Base-by-base conservation (phyloP, 2,888 invertebrate species). In the Melanotus villosus region DNA sequence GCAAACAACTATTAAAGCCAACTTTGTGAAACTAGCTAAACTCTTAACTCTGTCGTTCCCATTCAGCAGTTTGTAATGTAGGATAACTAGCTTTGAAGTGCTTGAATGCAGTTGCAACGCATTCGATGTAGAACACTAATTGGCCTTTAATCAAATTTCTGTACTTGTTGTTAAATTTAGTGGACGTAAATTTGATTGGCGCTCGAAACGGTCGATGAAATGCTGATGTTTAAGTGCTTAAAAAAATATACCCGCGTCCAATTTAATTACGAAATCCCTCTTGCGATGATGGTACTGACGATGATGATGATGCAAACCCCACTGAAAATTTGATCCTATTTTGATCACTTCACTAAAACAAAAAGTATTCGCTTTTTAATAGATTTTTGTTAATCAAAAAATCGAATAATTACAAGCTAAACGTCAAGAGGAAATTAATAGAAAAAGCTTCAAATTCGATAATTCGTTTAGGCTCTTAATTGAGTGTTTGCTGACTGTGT, bases 61-160 rank as follows among this genome's bases (percentile, higher is more conserved):
- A 36, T 50, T 34, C 41, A 50, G 52, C 36, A 36, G 34, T 52
- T 62, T 52, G 30, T 18, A 45, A 16, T 21, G 36, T 14, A 18
- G 12, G 16, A 50, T 50, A 62, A 52, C 52, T 62, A 52, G 38
- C 62, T 50, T 62, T 62, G 21, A 52, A 50, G 52, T 62, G 38
- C 52, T 26, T 26, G 50, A 47, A 52, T 62, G 50, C 52, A 32
- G 62, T 36, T 62, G 60, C 47, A 45, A 58, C 21, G 58, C 62
- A 26, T 50, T 36, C 26, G 36, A 50, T 34, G 50, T 9, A 6
- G 52, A 36, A 47, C 50, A 16, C 47, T 62, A 62, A 62, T 52
- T 62, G 62, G 50, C 26, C 34, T 62, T 62, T 62, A 62, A 62
- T 62, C 62, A 62, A 62, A 38, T 62, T 62, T 9, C 38, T 34